These are phyloP conservation scores for Callyntrura sp. DNA, from an alignment of 2,888 invertebrate species.

Conservation along the genomic window DNA sequence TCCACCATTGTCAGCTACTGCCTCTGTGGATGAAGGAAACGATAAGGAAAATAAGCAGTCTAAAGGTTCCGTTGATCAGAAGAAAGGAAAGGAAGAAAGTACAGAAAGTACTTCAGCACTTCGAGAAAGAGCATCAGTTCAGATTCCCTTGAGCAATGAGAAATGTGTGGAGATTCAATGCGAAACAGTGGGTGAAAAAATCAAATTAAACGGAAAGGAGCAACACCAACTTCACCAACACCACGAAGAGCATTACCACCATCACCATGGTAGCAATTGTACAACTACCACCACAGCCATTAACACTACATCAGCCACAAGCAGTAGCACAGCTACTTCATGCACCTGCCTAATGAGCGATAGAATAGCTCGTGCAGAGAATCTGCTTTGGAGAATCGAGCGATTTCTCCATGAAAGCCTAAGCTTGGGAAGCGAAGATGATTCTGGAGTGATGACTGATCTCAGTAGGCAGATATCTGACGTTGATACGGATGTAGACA, in stretches of 20 bases:
- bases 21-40: constrained; percentile 27
- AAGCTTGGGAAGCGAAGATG: constrained; percentile 87
- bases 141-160: constrained; percentile 64
- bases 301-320: constrained; percentile 64
- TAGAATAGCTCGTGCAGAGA: constrained; percentile 82
- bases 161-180: constrained; percentile 77
- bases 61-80: constrained; percentile 78
- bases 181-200: constrained; percentile 76
- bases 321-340: constrained; percentile 40
- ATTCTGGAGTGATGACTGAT: constrained; percentile 90
- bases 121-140: constrained; percentile 60
- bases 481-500: constrained; percentile 87
- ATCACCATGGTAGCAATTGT: constrained; percentile 25
- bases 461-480: constrained; percentile 90
- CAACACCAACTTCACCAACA: constrained; percentile 44
- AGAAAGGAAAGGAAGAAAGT: constrained; percentile 65
- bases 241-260: constrained; percentile 65
- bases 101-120: constrained; percentile 43
- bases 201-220: constrained; percentile 70
- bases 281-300: constrained; percentile 44
- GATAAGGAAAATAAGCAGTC: constrained; percentile 44
- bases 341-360: constrained; percentile 80
- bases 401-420: constrained; percentile 83
- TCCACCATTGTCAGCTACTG: neutral
- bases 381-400: constrained; percentile 83